Evolutionary conservation across 2,888 invertebrate genomes (phyloP).

Genomic region (Laspeyria flexula): DNA sequence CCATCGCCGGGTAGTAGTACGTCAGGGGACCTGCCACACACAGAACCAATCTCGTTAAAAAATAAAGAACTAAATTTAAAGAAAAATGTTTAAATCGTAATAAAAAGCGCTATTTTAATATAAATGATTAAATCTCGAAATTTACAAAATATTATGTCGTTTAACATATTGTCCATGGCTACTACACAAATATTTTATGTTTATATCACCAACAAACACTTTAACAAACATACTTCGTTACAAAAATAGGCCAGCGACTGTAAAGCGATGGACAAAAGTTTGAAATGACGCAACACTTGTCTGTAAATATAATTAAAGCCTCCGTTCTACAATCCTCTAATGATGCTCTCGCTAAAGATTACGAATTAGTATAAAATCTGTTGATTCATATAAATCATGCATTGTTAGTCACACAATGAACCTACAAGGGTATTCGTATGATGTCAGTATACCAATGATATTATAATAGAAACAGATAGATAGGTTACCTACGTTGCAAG

Average conservation of each 20-base stretch:
- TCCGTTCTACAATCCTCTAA: conserved; percentile 15
- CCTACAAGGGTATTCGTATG: conserved; percentile 16
- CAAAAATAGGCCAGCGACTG: background rate
- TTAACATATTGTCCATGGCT: no score
- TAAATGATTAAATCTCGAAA: no score
- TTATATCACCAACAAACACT: no score
- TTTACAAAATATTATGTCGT: no score
- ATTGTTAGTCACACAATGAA: conserved; percentile 45
- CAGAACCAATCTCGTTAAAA: background rate
- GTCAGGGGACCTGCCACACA: conserved; percentile 78
- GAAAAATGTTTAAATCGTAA: no score
- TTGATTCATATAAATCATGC: conserved; percentile 35
- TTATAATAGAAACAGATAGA: background rate
- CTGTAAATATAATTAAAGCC: conserved; percentile 34
- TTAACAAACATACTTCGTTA: no score
- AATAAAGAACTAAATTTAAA: no score
- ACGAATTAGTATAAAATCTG: conserved; percentile 1
- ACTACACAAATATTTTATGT: no score
- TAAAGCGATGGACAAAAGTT: conserved; percentile 16
- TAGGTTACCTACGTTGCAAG: background rate
- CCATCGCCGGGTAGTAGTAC: conserved; percentile 84
- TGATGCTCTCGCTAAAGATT: background rate
- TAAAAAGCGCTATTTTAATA: no score
- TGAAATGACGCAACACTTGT: conserved; percentile 30
- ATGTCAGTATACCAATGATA: conserved; percentile 8